Conservation (phyloP, 2,888 invertebrate genomes). For the Lamellibrachia satsuma region DNA sequence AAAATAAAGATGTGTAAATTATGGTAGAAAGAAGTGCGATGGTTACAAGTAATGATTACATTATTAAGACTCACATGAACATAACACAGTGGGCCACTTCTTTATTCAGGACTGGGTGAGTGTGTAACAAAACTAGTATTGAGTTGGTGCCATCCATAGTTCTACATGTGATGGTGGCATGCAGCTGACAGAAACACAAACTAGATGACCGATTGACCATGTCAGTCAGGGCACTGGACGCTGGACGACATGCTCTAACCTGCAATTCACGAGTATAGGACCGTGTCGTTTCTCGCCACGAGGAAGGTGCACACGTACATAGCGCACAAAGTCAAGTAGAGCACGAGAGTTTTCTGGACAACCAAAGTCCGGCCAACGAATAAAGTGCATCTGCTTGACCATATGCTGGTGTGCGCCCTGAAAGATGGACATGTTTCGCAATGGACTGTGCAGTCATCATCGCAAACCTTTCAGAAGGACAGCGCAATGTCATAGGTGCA, state of each 20-base stretch:
- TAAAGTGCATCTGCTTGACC: constrained; percentile 76
- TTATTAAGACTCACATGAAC: too few species aligned
- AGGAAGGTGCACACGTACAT: constrained; percentile 70
- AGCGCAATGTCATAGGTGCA: not conserved
- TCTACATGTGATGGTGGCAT: not conserved
- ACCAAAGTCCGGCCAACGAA: constrained; percentile 81
- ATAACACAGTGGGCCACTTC: too few species aligned
- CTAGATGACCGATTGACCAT: not conserved
- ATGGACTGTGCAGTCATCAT: not conserved
- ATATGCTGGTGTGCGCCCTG: constrained; percentile 53
- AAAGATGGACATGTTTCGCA: constrained; percentile 43
- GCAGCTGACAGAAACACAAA: not conserved
- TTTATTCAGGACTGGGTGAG: too few species aligned
- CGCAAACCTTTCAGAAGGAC: not conserved
- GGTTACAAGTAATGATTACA: too few species aligned
- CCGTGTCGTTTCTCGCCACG: constrained; percentile 64
- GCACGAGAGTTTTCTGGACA: constrained; percentile 73
- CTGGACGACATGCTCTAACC: constrained; percentile 65
- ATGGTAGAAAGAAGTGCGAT: too few species aligned
- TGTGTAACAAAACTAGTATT: not conserved
- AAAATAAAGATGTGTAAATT: too few species aligned
- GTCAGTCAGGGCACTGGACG: not conserved
- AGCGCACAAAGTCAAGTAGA: constrained; percentile 74
- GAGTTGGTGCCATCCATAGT: not conserved
- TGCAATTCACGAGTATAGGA: constrained; percentile 78